Evolutionary conservation across 2,113 vertebrate species (phyloP), one percentile per base, ranked within the genome.

Genomic region (Rhipidura dahli): DNA sequence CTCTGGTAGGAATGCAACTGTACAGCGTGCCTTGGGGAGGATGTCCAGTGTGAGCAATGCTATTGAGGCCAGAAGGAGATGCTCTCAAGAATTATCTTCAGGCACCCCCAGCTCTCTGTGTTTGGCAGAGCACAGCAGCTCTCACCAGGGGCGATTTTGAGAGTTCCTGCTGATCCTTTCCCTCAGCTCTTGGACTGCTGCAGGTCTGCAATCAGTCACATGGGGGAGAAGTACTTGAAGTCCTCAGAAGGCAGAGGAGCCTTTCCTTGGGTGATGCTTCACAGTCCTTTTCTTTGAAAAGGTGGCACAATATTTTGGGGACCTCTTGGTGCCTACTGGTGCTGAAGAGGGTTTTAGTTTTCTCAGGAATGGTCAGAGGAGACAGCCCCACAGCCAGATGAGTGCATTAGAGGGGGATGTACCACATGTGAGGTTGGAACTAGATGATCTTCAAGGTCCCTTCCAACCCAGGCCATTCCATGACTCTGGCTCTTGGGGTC

Each of bases 1-100:
- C 28, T 71, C 17, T 0, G 0, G 4, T 3, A 40, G 56, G 26
- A 50, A 44, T 28, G 15, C 53, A 28, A 7, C 33, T 39, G 11
- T 2, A 13, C 4, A 17, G 54, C 16, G 5, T 23, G 47, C 40
- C 12, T 27, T 42, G 33, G 47, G 47, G 66, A 88, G 70, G 59
- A 76, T 63, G 49, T 75, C 70, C 75, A 87, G 17, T 5, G 9
- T 3, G 1, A 30, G 44, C 33, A 69, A 3, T 0, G 4, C 59
- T 72, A 37, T 27, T 54, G 70, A 80, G 45, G 63, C 50, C 66
- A 80, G 70, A 40, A 65, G 44, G 49, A 69, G 50, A 40, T 30
- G 50, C 51, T 90, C 39, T 24, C 0, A 0, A 49, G 50, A 75
- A 56, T 31, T 69, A 17, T 49, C 22, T 69, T 53, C 3, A 65